Evolutionary conservation across 2,888 invertebrate genomes (phyloP).

Genomic region (Mesochorus sp.): DNA sequence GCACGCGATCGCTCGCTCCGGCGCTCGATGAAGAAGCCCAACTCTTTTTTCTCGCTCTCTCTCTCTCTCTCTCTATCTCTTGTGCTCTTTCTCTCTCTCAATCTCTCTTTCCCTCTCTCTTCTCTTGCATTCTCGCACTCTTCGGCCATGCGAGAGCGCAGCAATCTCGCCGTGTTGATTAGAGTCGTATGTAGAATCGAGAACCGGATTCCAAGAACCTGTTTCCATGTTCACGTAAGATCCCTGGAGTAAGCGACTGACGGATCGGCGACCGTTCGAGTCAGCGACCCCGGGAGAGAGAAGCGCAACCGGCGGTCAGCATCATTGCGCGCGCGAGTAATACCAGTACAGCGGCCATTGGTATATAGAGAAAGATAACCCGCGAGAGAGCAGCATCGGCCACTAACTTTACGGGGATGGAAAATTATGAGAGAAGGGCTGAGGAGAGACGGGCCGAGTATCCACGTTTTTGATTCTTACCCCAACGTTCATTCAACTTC

Average conservation of each 20-base stretch:
- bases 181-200: conserved; percentile 82
- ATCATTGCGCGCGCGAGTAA: conserved; percentile 46
- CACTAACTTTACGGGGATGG: not conserved
- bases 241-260: conserved; percentile 82
- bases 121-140: conserved; percentile 47
- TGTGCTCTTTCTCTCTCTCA: conserved; percentile 53
- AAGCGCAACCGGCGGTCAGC: conserved; percentile 52
- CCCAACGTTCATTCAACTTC: not conserved
- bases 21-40: conserved; percentile 24
- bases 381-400: conserved; percentile 5
- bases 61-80: conserved; percentile 54
- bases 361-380: conserved; percentile 2
- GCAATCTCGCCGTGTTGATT: conserved; percentile 82
- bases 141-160: conserved; percentile 66
- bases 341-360: conserved; percentile 46
- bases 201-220: conserved; percentile 82
- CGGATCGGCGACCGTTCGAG: conserved; percentile 82
- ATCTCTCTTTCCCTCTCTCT: conserved; percentile 55
- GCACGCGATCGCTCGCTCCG: conserved; percentile 40
- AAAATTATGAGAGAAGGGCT: not conserved
- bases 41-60: conserved; percentile 24
- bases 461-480: conserved; percentile 6
- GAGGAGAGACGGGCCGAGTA: not conserved
- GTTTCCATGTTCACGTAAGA: conserved; percentile 83
- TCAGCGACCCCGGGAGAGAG: conserved; percentile 78